Evolutionary conservation across 2,888 invertebrate species (phyloP).

Genomic region (Leuctra nigra): DNA sequence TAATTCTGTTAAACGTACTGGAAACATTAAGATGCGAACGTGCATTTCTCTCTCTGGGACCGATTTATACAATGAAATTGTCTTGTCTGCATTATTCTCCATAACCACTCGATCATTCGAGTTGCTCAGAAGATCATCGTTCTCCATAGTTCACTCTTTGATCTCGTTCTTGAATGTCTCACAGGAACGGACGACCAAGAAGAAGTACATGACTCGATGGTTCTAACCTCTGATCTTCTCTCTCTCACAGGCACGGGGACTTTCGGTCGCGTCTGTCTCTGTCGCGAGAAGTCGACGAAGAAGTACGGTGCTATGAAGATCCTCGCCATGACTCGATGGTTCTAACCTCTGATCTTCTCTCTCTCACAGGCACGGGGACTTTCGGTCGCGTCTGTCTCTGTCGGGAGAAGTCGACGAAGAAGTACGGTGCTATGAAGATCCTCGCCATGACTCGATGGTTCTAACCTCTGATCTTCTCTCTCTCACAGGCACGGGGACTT

Average conservation of each 20-base stretch:
- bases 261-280: conserved; percentile 90
- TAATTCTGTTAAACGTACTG: no score
- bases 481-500: conserved; percentile 84
- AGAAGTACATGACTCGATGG: no score
- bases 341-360: not conserved
- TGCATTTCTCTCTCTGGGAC: no score
- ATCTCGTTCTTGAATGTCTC: no score
- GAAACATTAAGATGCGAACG: no score
- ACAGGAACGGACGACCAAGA: no score
- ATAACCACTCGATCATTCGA: no score
- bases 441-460: conserved; percentile 61
- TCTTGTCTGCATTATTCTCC: no score
- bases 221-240: not conserved
- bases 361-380: conserved; percentile 78
- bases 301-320: conserved; percentile 92
- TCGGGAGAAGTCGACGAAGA: conserved; percentile 71
- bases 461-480: not conserved
- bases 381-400: conserved; percentile 93
- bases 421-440: conserved; percentile 90
- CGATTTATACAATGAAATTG: no score
- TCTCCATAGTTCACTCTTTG: no score
- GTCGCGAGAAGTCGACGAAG: conserved; percentile 72
- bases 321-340: conserved; percentile 61
- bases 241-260: conserved; percentile 78
- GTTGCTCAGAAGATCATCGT: no score